These are phyloP conservation scores for Harpalus rubripes DNA, from an alignment of 2,888 invertebrate genomes.

Conservation along the genomic window DNA sequence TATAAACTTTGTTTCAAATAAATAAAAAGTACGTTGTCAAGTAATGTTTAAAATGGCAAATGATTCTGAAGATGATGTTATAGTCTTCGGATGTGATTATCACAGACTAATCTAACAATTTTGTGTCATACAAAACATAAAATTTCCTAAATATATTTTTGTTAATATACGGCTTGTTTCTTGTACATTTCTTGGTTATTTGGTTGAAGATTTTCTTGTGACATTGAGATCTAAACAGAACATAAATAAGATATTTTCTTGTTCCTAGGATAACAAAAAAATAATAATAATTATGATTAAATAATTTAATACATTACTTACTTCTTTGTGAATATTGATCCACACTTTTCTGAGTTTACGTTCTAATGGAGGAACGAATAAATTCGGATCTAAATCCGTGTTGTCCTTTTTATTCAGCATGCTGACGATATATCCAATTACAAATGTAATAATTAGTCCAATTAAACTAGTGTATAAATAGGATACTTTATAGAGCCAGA, in stretches of 20 bases:
- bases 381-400: constrained; percentile 79
- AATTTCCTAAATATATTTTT: background rate
- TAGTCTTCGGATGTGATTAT: constrained; percentile 16
- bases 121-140: constrained; percentile 10
- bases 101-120: constrained; percentile 48
- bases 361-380: constrained; percentile 79
- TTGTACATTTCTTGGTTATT: constrained; percentile 40
- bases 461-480: constrained; percentile 86
- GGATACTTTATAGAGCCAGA: constrained; percentile 85
- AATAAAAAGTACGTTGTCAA: background rate
- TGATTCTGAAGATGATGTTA: constrained; percentile 7
- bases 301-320: constrained; percentile 14
- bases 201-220: constrained; percentile 56
- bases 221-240: constrained; percentile 43
- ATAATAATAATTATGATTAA: background rate
- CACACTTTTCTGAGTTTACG: constrained; percentile 41
- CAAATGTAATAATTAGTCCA: constrained; percentile 78
- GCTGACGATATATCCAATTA: constrained; percentile 80
- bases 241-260: too few species aligned
- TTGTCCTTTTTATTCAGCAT: constrained; percentile 73
- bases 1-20: constrained; percentile 31
- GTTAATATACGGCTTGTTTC: constrained; percentile 38
- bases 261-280: background rate
- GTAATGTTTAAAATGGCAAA: constrained; percentile 14
- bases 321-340: constrained; percentile 48